These are phyloP conservation scores for Zenarchopterus dispar DNA, from an alignment of 2,797 vertebrate species.

Conservation along the genomic window DNA sequence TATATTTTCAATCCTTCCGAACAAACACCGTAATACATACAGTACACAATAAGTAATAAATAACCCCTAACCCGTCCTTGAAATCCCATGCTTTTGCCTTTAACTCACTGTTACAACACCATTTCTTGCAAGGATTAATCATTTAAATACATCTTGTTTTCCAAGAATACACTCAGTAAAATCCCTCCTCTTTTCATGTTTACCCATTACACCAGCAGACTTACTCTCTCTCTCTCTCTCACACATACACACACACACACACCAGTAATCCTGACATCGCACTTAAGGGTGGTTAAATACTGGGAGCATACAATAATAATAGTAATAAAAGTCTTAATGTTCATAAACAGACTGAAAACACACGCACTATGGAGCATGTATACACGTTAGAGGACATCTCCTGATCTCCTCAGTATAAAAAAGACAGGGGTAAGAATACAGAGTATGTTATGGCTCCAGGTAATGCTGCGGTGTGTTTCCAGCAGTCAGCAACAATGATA, in stretches of 20 bases:
- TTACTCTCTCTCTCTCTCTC: too few species aligned
- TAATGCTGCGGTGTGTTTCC: constrained; percentile 37
- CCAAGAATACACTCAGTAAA: constrained; percentile 58
- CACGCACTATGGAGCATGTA: background rate
- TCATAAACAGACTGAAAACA: constrained; percentile 44
- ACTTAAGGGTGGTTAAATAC: constrained; percentile 67
- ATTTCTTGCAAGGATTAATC: constrained; percentile 64
- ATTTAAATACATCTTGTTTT: constrained; percentile 68
- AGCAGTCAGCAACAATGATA: constrained; percentile 40
- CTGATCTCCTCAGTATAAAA: constrained; percentile 27
- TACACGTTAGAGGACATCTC: constrained; percentile 5
- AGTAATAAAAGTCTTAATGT: constrained; percentile 60
- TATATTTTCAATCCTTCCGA: constrained; percentile 38
- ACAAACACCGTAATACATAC: constrained; percentile 62
- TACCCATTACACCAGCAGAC: constrained; percentile 47
- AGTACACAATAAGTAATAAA: constrained; percentile 67
- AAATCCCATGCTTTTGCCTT: constrained; percentile 54
- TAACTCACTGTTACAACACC: constrained; percentile 72
- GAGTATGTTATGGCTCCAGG: constrained; percentile 53
- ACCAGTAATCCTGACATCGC: constrained; percentile 71
- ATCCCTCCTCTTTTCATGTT: constrained; percentile 43
- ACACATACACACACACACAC: constrained; percentile 43
- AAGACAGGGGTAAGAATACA: constrained; percentile 30
- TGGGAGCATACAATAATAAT: constrained; percentile 49
- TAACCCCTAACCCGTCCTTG: constrained; percentile 55